Conservation (phyloP, 2,113 vertebrate species). For the Rhipidura dahli region DNA sequence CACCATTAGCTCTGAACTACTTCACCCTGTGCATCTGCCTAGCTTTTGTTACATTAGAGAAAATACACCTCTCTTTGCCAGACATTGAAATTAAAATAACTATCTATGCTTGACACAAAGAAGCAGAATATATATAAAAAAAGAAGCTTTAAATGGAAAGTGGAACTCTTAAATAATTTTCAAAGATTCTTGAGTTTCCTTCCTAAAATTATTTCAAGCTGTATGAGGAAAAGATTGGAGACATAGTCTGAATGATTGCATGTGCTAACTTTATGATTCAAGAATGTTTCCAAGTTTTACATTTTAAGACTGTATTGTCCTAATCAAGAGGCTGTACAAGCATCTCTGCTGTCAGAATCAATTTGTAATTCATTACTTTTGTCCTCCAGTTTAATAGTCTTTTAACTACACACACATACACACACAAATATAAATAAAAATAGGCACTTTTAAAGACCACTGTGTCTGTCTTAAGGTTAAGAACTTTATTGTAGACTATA, state of each 20-base stretch:
- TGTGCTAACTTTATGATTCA: not conserved
- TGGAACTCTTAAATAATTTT: not conserved
- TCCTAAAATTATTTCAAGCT: not conserved
- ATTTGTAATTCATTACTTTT: not conserved
- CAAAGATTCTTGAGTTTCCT: not conserved
- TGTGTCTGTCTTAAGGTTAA: not conserved
- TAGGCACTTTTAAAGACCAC: not conserved
- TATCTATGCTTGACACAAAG: not conserved
- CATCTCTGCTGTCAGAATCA: not conserved
- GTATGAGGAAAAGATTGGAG: not conserved
- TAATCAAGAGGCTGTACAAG: not conserved
- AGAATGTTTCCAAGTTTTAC: not conserved
- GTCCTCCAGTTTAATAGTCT: not conserved
- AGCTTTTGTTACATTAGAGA: not conserved
- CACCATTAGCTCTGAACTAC: not conserved
- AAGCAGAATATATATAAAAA: not conserved
- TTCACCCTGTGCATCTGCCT: not conserved
- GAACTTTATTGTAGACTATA: not conserved
- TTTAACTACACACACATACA: not conserved
- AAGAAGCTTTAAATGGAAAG: not conserved
- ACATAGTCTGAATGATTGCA: not conserved
- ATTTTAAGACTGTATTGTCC: not conserved
- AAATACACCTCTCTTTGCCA: not conserved
- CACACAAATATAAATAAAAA: not conserved
- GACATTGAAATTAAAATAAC: conserved; percentile 23